These are phyloP conservation scores for Formica aserva DNA, from an alignment of 2,888 invertebrate genomes.

Conservation along the genomic window DNA sequence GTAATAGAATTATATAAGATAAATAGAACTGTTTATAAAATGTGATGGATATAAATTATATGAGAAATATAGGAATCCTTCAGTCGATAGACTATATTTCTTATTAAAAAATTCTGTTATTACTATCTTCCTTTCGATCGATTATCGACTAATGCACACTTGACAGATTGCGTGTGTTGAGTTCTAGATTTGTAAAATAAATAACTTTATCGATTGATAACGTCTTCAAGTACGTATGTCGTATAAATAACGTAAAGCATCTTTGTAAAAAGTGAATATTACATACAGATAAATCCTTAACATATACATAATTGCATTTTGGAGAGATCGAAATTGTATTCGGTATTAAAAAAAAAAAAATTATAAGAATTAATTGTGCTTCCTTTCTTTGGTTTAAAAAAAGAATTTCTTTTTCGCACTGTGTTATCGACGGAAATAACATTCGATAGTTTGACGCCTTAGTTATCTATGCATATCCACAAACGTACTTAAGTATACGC, in stretches of 20 bases:
- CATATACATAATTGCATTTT: background rate
- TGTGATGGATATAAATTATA: background rate
- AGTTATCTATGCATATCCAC: background rate
- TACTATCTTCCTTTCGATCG: background rate
- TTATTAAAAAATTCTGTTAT: background rate
- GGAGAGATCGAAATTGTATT: background rate
- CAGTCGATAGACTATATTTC: background rate
- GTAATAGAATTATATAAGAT: background rate
- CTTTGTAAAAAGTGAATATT: conserved; percentile 9
- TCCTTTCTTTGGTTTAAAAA: background rate
- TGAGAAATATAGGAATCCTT: background rate
- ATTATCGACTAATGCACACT: background rate
- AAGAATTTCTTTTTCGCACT: background rate
- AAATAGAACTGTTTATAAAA: background rate
- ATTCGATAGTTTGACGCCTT: background rate
- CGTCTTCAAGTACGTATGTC: background rate
- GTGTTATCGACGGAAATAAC: background rate
- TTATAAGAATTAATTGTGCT: background rate
- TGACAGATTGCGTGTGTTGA: background rate
- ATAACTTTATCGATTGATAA: background rate
- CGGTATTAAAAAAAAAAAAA: background rate
- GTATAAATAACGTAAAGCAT: background rate
- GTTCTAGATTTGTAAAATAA: conserved; percentile 3
- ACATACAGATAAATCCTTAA: background rate
- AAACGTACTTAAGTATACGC: background rate